A percentile compares a stretch with the other conserved stretches of the same genome.
Conservation (phyloP, 2,797 vertebrate species). For the Esox masquinongy region DNA sequence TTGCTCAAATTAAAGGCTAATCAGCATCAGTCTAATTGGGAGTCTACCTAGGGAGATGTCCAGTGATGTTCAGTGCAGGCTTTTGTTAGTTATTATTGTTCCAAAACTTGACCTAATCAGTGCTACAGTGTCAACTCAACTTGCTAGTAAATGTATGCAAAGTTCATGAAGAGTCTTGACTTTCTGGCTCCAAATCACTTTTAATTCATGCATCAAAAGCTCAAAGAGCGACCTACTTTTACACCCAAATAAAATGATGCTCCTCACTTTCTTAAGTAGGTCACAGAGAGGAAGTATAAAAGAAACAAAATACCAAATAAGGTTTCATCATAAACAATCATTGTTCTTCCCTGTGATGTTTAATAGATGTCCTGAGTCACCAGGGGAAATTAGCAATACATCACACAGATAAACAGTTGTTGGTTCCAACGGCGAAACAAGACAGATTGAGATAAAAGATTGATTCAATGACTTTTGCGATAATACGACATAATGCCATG, state of each 20-base stretch:
- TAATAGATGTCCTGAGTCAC: conserved; percentile 41
- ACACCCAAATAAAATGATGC: conserved; percentile 50
- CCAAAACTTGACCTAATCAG: conserved; percentile 46
- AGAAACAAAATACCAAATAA: not conserved
- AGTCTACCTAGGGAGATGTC: conserved; percentile 36
- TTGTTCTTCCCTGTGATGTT: conserved; percentile 44
- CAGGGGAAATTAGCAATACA: conserved; percentile 37
- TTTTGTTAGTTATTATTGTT: conserved; percentile 6
- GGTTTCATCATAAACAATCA: not conserved
- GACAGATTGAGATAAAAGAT: not conserved
- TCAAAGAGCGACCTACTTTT: conserved; percentile 63
- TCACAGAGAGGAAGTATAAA: conserved; percentile 46
- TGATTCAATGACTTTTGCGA: not conserved
- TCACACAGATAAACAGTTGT: conserved; percentile 29
- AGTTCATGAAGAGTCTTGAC: conserved; percentile 47
- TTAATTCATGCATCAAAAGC: conserved; percentile 63
- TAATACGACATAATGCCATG: not conserved
- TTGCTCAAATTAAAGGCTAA: not conserved
- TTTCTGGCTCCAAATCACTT: conserved; percentile 53
- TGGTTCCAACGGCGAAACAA: conserved; percentile 20
- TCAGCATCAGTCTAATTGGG: conserved; percentile 21
- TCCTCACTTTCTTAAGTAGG: conserved; percentile 48
- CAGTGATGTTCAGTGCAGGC: conserved; percentile 23
- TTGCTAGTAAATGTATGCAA: conserved; percentile 28
- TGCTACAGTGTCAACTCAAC: conserved; percentile 4